Base-by-base conservation (phyloP, 2,113 vertebrate species). In the Felis chaus region DNA sequence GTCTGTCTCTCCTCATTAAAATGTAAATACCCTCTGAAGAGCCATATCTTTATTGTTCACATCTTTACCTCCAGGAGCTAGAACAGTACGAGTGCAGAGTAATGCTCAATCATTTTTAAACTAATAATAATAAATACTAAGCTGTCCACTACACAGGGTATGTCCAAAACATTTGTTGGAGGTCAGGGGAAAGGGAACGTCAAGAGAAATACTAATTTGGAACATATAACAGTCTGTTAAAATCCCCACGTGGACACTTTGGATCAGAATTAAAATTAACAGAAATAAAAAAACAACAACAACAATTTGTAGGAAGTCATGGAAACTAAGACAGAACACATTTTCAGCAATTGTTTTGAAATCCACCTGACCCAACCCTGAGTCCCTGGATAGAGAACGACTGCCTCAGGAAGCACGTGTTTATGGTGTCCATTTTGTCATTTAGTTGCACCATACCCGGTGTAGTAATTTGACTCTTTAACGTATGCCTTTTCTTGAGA, bases 291-390 rank as follows among this genome's bases (percentile, higher is more conserved):
- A 86, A 68, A 27, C 10, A 45, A 45, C 7, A 45, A 45, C 45
- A 45, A 45, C 85, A 23, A 21, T 55, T 14, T 79, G 7, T 71
- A 78, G 41, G 33, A 91, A 12, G 33, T 95, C 73, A 80, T 39
- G 27, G 14, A 45, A 7, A 83, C 31, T 27, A 18, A 74, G 86
- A 61, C 89, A 91, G 63, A 82, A 29, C 19, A 94, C 31, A 86
- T 95, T 90, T 82, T 92, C 68, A 39, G 68, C 66, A 89, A 96
- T 5, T 66, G 66, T 95, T 94, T 83, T 90, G 45, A 83, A 97
- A 92, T 89, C 66, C 23, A 82, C 87, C 55, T 88, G 29, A 45
- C 36, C 81, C 41, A 87, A 71, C 27, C 39, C 31, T 18, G 45
- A 61, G 68, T 83, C 29, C 61, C 53, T 83, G 29, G 14, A 19